Conservation (phyloP, 2,888 invertebrate genomes). For the Gari tellinella region DNA sequence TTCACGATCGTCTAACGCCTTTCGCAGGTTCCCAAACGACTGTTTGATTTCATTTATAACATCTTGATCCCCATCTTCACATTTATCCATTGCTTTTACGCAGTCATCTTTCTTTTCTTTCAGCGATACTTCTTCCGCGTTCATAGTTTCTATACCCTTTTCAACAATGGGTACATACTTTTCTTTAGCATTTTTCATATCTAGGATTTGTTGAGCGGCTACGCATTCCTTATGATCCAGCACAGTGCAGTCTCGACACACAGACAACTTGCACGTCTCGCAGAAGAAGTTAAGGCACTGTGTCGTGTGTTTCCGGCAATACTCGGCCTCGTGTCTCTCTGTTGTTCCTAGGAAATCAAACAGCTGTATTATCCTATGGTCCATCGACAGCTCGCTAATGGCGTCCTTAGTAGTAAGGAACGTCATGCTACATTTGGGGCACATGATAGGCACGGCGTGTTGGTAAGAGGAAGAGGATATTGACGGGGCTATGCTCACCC, state of each 20-base stretch:
- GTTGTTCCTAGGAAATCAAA: slow-evolving; percentile 76
- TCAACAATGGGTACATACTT: slow-evolving; percentile 75
- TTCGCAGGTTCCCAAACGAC: slow-evolving; percentile 68
- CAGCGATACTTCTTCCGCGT: slow-evolving; percentile 64
- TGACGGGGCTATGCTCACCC: slow-evolving; percentile 58
- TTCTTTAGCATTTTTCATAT: slow-evolving; percentile 71
- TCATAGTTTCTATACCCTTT: slow-evolving; percentile 68
- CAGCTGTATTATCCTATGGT: slow-evolving; percentile 78
- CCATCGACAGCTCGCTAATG: slow-evolving; percentile 70
- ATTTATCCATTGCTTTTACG: slow-evolving; percentile 61
- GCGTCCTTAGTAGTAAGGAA: slow-evolving; percentile 75
- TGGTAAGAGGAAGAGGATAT: slow-evolving; percentile 31
- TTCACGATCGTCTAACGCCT: slow-evolving; percentile 70
- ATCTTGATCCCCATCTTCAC: slow-evolving; percentile 60
- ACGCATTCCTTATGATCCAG: slow-evolving; percentile 73
- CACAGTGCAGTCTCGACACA: slow-evolving; percentile 78
- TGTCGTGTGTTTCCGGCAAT: slow-evolving; percentile 74
- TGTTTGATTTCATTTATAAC: slow-evolving; percentile 69
- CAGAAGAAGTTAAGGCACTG: slow-evolving; percentile 81
- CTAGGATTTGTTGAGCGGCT: slow-evolving; percentile 73
- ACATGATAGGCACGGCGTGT: slow-evolving; percentile 69
- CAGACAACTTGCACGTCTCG: slow-evolving; percentile 71
- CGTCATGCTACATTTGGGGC: slow-evolving; percentile 69
- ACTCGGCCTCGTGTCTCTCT: slow-evolving; percentile 72
- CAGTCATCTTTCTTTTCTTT: slow-evolving; percentile 66